These are phyloP conservation scores for Enteromius afrohamiltoni DNA, from an alignment of 2,797 vertebrate species.

Conservation along the genomic window DNA sequence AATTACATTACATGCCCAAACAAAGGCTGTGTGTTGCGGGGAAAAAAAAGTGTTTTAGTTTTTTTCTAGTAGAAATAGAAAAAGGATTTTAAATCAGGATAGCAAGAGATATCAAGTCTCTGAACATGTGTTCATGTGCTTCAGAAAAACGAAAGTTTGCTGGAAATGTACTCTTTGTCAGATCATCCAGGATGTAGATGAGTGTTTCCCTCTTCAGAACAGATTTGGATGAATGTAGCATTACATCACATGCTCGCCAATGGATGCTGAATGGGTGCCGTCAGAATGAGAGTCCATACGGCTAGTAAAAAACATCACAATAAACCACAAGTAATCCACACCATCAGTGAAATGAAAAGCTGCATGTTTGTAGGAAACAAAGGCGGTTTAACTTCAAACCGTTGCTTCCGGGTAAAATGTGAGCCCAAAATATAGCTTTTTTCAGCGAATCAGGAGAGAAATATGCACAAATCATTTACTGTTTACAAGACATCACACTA, in stretches of 20 bases:
- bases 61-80: not conserved
- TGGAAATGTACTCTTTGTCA: not conserved
- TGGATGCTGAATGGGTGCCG: not conserved
- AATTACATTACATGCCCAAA: not conserved
- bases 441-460: not conserved
- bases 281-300: not conserved
- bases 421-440: not conserved
- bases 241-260: not conserved
- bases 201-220: not conserved
- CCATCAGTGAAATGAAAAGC: not conserved
- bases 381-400: not conserved
- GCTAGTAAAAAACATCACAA: not conserved
- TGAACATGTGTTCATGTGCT: not conserved
- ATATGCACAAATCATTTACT: not conserved
- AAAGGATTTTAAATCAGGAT: not conserved
- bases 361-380: not conserved
- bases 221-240: not conserved
- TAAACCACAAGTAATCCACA: not conserved
- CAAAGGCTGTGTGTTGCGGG: too few relatives aligned
- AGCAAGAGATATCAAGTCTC: not conserved
- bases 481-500: too few relatives aligned
- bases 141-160: not conserved
- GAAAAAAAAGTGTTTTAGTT: too few relatives aligned
- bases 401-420: too few relatives aligned
- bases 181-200: not conserved